Percentiles rank a stretch among this genome's conserved stretches.
Evolutionary conservation across 2,888 invertebrate genomes (phyloP).

Genomic region (Melangyna quadrimaculata): DNA sequence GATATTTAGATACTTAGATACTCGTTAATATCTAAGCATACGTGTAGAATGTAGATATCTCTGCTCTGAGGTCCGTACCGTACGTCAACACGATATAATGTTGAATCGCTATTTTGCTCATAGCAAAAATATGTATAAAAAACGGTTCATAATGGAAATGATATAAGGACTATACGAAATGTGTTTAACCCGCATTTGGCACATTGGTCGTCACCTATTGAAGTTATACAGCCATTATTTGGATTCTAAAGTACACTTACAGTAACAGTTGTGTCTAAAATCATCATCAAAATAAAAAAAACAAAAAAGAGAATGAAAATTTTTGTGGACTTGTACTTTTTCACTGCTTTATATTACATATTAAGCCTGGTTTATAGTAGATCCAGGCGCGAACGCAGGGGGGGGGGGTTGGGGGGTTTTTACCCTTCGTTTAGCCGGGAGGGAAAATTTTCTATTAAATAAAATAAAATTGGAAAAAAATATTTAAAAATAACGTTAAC

Average conservation of each 20-base stretch:
- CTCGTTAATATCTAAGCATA: conserved; percentile 28
- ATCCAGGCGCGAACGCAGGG: no score
- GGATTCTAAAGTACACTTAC: conserved; percentile 8
- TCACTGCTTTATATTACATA: no score
- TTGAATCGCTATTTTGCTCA: conserved; percentile 24
- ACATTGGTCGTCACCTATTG: conserved; percentile 38
- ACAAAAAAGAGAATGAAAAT: no score
- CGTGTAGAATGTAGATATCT: conserved; percentile 56
- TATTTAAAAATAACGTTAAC: no score
- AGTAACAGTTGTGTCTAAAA: background rate
- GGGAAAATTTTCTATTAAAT: no score
- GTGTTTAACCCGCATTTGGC: conserved; percentile 60
- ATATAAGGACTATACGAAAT: conserved; percentile 60
- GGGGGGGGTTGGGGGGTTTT: no score
- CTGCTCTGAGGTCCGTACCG: background rate
- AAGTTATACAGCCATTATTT: conserved; percentile 23
- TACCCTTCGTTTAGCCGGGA: no score
- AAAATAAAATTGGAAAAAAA: no score
- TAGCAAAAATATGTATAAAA: conserved; percentile 58
- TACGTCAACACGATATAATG: conserved; percentile 54
- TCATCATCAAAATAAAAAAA: no score
- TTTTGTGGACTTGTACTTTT: no score
- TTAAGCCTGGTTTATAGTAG: no score
- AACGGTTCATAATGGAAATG: conserved; percentile 62
- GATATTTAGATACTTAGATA: conserved; percentile 61